A percentile compares a stretch with the other conserved stretches of the same genome.
These are phyloP conservation scores for Rugalucina vietnamica DNA, from an alignment of 2,888 invertebrate genomes.

Conservation along the genomic window DNA sequence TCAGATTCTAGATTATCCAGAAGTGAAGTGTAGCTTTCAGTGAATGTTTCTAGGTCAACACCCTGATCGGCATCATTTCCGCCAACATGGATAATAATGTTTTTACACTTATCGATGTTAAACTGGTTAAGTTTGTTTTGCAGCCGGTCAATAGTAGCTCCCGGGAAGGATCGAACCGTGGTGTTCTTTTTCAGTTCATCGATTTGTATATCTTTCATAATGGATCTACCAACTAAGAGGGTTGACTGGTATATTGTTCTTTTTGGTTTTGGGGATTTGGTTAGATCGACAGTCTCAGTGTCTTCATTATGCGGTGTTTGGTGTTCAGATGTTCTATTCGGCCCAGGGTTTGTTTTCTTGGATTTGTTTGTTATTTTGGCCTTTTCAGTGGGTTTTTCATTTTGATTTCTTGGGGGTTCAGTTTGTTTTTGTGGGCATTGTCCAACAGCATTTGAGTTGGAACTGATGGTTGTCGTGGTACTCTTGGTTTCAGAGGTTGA, in stretches of 20 bases:
- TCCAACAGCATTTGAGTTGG: no score
- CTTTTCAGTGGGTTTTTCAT: no score
- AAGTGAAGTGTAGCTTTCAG: background rate
- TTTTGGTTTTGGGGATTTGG: background rate
- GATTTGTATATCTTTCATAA: background rate
- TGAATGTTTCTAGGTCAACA: background rate
- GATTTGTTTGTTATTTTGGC: no score
- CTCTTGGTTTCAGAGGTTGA: no score
- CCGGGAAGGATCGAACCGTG: background rate
- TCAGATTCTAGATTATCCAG: background rate
- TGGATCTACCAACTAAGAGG: background rate
- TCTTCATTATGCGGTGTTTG: no score
- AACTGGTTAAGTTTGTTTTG: background rate
- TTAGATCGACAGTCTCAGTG: background rate
- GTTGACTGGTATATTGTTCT: background rate
- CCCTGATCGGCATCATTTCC: background rate
- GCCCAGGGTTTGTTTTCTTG: no score
- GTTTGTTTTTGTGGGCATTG: no score
- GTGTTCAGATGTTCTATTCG: no score
- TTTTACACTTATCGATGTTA: background rate
- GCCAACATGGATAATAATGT: background rate
- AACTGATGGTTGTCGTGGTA: no score
- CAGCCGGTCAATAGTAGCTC: background rate
- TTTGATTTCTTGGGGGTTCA: no score
- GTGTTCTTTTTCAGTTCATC: background rate